These are phyloP conservation scores for Amblyteles armatorius DNA, from an alignment of 2,888 invertebrate species.

Conservation along the genomic window DNA sequence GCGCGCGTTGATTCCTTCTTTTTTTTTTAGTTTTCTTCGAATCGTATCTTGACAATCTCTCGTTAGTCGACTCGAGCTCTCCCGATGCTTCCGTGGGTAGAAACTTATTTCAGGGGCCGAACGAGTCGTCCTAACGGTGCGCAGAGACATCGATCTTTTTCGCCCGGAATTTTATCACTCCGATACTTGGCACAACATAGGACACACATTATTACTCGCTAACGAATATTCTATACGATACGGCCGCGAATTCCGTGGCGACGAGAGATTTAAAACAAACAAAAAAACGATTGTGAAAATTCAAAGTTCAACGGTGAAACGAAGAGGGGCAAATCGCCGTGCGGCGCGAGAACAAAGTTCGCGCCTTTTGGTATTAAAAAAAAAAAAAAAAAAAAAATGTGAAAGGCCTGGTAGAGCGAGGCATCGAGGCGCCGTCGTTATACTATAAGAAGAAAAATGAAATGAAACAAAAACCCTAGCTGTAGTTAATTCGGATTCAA, in stretches of 20 bases:
- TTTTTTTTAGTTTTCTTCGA: not conserved
- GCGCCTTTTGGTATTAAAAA: not conserved
- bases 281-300: not conserved
- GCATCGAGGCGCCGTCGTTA: conserved; percentile 36
- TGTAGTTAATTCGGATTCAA: conserved; percentile 57
- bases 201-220: not conserved
- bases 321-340: not conserved
- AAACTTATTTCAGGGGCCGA: conserved; percentile 25
- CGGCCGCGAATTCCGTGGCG: not conserved
- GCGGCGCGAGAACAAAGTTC: not conserved
- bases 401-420: conserved; percentile 64
- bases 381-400: conserved; percentile 54
- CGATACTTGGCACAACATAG: not conserved
- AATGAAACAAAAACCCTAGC: conserved; percentile 48
- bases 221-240: conserved; percentile 1
- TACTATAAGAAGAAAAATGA: conserved; percentile 36
- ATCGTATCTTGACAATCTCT: conserved; percentile 48
- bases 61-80: conserved; percentile 26
- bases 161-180: not conserved
- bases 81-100: conserved; percentile 46
- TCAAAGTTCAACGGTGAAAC: not conserved
- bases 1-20: conserved; percentile 2
- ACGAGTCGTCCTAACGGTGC: not conserved
- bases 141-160: not conserved
- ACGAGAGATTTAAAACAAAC: not conserved